Evolutionary conservation across 1,140 invertebrate genomes (phyloP), one percentile per base, ranked within the genome.

Genomic region (Drosophila melanogaster): DNA sequence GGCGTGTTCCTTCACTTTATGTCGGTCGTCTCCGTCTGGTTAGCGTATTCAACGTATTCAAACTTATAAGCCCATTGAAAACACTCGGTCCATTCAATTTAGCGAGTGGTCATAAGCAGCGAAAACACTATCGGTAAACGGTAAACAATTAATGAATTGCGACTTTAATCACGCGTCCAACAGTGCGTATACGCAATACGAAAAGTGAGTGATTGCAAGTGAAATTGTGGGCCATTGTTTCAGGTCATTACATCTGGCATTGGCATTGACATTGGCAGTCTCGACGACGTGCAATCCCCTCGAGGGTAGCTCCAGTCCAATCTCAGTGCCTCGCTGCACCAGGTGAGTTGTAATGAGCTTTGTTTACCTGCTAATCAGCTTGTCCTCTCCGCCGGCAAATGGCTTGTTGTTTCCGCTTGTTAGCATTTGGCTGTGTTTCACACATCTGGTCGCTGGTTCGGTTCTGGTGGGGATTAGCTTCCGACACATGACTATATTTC

Each of bases 261-360:
- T 81, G 81, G 53, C 77, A 85, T 87, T 87, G 74, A 72, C 70
- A 71, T 71, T 87, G 83, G 40, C 77, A 74, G 66, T 49, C 64
- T 50, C 77, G 66, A 75, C 35, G 35, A 12, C 53, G 62, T 3
- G 43, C 6, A 30, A 3, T 30, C 12, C 44, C 19, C 22, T 12
- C 44, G 4, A 2, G 12, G 19, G 5, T 4, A 14, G 44, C 44
- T 61, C 67, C 74, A 57, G 11, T 61, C 4, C n/a, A 17, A 15
- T 12, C 30, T 10, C 19, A 22, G 19, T 22, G 35, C 17, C 35
- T 26, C 43, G 15, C 15, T 54, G 14, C 47, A 19, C 26, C 33
- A 67, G 73, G 73, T 77, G 38, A 76, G 73, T 67, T 58, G 43
- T 50, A 53, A 73, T 49, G 38, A 40, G 61, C n/a, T 35, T 49